phyloP scores from a whole-genome alignment of 2,888 invertebrate species.

The Lacanobia wlatinum region DNA sequence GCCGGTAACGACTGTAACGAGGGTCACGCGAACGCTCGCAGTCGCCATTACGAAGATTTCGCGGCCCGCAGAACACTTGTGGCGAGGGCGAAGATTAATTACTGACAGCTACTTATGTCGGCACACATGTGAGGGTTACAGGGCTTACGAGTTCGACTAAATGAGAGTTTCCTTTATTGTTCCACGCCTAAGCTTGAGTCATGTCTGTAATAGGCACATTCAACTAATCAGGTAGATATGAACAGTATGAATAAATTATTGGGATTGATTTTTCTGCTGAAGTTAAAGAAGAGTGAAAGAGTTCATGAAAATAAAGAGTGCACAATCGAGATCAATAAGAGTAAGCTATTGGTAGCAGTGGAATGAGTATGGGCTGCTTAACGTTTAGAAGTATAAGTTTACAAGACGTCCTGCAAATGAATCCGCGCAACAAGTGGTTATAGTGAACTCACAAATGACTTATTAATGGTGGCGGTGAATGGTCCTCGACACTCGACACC shows the following conservation, averaged over 20 bases:
- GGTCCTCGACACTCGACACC: not conserved
- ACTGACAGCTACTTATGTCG: slow-evolving; percentile 36
- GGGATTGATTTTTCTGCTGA: not conserved
- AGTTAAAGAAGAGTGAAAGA: too few relatives aligned
- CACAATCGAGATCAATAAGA: not conserved
- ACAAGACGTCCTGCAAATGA: slow-evolving; percentile 21
- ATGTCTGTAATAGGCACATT: not conserved
- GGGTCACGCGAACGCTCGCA: not conserved
- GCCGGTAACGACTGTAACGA: not conserved
- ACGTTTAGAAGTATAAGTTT: not conserved
- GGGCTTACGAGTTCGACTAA: slow-evolving; percentile 1
- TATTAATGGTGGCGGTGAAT: slow-evolving; percentile 29
- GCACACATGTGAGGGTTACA: slow-evolving; percentile 19
- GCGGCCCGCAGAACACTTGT: not conserved
- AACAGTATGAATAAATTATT: not conserved
- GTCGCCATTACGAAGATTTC: slow-evolving; percentile 34
- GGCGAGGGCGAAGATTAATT: slow-evolving; percentile 43
- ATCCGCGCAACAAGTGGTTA: slow-evolving; percentile 44
- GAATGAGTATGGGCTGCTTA: not conserved
- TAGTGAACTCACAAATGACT: slow-evolving; percentile 31
- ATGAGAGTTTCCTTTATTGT: slow-evolving; percentile 16
- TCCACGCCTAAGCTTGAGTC: slow-evolving; percentile 5
- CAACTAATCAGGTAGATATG: not conserved
- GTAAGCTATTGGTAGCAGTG: not conserved
- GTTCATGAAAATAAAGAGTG: not conserved